Percentiles rank a stretch among this genome's conserved stretches.
Evolutionary conservation across 2,797 vertebrate species (phyloP).

Genomic region (Otolemur crassicaudatus): DNA sequence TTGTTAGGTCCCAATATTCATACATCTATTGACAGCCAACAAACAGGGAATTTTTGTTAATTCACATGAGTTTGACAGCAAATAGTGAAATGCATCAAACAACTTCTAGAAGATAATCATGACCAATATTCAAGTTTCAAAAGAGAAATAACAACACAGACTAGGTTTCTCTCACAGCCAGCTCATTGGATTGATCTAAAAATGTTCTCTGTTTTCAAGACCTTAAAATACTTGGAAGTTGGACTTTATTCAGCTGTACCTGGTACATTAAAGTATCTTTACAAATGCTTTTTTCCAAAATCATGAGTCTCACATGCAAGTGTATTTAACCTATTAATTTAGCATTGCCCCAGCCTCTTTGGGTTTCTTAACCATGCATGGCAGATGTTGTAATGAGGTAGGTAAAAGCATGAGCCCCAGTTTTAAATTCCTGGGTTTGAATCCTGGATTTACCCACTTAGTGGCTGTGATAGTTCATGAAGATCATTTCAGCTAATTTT

Average conservation of each 20-base stretch:
- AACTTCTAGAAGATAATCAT: not conserved
- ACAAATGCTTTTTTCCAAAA: not conserved
- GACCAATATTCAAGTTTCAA: not conserved
- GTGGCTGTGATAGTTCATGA: not conserved
- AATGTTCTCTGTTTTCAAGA: not conserved
- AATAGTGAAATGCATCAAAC: not conserved
- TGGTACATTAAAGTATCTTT: not conserved
- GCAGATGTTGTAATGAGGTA: not conserved
- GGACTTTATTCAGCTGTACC: not conserved
- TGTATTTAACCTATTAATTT: not conserved
- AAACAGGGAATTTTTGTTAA: not conserved
- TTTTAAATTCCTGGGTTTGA: not conserved
- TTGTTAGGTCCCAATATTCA: not conserved
- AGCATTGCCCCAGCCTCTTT: not conserved
- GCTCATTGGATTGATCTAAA: not conserved
- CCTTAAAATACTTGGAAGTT: not conserved
- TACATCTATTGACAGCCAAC: not conserved
- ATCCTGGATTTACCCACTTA: not conserved
- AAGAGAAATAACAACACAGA: not conserved
- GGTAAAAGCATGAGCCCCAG: not conserved
- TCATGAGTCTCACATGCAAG: not conserved
- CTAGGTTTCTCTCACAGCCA: not conserved
- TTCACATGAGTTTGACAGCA: not conserved
- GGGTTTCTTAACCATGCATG: not conserved
- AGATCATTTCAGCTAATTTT: not conserved